Conservation (phyloP, 2,797 vertebrate species). For the Hylomyscus alleni region DNA sequence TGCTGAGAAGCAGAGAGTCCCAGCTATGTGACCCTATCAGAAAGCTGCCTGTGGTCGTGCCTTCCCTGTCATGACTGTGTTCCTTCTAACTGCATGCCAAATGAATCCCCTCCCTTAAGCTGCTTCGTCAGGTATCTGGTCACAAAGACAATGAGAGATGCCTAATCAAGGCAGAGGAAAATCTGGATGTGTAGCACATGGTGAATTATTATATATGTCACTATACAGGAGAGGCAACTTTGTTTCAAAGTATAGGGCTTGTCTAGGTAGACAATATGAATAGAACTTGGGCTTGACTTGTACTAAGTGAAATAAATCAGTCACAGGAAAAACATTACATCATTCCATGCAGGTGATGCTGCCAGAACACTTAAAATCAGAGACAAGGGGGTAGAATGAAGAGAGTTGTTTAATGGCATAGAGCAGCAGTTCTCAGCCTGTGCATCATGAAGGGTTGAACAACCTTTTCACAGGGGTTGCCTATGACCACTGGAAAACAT, state of each 20-base stretch:
- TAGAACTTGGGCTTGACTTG: not conserved
- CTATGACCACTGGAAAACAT: not conserved
- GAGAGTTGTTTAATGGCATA: not conserved
- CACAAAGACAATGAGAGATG: not conserved
- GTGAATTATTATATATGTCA: not conserved
- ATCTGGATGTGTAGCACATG: not conserved
- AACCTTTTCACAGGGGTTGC: not conserved
- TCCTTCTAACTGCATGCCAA: not conserved
- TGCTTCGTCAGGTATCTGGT: not conserved
- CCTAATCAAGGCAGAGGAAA: not conserved
- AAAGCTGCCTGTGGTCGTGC: not conserved
- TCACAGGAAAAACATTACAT: not conserved
- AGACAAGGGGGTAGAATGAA: not conserved
- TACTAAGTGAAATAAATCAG: conserved; percentile 46
- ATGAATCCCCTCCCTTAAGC: not conserved
- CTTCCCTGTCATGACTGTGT: not conserved
- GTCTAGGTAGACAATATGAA: not conserved
- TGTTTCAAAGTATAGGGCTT: conserved; percentile 23
- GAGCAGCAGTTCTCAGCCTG: not conserved
- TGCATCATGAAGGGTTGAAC: not conserved
- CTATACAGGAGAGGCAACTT: conserved; percentile 1
- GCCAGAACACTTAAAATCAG: not conserved
- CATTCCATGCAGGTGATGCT: not conserved
- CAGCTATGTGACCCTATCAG: not conserved
- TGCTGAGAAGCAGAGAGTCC: not conserved